Evolutionary conservation across 2,113 vertebrate species (phyloP).

Genomic region (Malaclemys terrapin): DNA sequence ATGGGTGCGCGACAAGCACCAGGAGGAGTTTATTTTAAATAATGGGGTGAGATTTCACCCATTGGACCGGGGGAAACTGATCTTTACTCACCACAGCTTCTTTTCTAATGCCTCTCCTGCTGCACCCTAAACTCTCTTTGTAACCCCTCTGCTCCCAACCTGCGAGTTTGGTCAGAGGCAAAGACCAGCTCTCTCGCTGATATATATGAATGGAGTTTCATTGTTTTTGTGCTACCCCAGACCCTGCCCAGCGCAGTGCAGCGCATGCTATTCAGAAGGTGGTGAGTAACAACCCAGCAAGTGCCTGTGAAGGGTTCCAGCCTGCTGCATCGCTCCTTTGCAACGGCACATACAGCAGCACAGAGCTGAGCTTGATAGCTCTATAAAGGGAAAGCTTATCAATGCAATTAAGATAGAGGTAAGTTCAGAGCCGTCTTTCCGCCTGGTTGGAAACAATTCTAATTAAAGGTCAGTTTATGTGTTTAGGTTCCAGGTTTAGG

Average conservation of each 20-base stretch:
- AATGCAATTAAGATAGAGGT: constrained; percentile 51
- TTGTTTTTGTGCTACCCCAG: fast-evolving
- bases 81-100: not conserved
- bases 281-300: not conserved
- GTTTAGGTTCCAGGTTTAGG: not conserved
- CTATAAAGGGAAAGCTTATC: constrained; percentile 8
- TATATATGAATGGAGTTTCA: fast-evolving
- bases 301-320: not conserved
- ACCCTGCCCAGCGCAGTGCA: fast-evolving
- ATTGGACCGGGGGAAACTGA: not conserved
- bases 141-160: not conserved
- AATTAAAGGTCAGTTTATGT: constrained; percentile 1
- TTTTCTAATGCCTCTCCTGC: not conserved
- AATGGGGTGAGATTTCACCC: not conserved
- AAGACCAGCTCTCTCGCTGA: not conserved
- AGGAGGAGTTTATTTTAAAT: not conserved
- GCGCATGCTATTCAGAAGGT: not conserved
- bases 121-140: fast-evolving
- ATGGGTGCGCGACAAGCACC: not conserved
- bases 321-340: not conserved
- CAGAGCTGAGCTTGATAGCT: not conserved
- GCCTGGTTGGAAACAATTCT: not conserved
- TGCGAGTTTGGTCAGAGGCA: not conserved
- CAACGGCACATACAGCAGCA: not conserved
- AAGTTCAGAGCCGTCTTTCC: constrained; percentile 22